Conservation (phyloP, 1,140 invertebrate species). For the Drosophila repleta region DNA sequence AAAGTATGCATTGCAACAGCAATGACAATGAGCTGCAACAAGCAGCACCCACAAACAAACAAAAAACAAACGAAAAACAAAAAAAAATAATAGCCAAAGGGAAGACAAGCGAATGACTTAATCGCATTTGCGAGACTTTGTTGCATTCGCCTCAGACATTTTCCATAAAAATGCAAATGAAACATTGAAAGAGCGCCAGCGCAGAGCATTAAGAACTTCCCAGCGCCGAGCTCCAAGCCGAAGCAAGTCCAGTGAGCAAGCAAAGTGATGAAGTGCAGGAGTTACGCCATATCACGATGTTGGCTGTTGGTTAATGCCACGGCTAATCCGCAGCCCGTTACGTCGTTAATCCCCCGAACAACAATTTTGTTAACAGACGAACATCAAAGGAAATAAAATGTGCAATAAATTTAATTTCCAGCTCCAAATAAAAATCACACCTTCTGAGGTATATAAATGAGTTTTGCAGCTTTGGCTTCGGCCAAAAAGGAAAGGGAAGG, state of each 20-base stretch:
- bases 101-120: conserved; percentile 69
- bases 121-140: conserved; percentile 76
- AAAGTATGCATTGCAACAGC: conserved; percentile 56
- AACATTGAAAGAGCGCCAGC: conserved; percentile 47
- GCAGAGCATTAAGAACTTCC: conserved; percentile 9
- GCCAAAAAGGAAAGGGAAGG: background rate
- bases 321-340: conserved; percentile 76
- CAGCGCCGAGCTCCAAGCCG: background rate
- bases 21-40: conserved; percentile 47
- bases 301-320: conserved; percentile 75
- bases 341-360: conserved; percentile 65
- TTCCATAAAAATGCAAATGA: conserved; percentile 78
- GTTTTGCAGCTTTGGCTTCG: conserved; percentile 10
- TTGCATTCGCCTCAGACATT: conserved; percentile 54
- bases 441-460: conserved; percentile 49
- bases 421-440: conserved; percentile 67
- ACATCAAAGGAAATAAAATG: conserved; percentile 82
- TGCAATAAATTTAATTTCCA: conserved; percentile 81
- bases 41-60: conserved; percentile 24
- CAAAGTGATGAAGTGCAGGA: conserved; percentile 75
- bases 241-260: conserved; percentile 2
- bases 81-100: background rate
- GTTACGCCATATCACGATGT: conserved; percentile 79
- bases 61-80: conserved; percentile 11
- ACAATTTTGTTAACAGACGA: conserved; percentile 82